Evolutionary conservation across 2,888 invertebrate genomes (phyloP).

Genomic region (Frankliniella fusca): DNA sequence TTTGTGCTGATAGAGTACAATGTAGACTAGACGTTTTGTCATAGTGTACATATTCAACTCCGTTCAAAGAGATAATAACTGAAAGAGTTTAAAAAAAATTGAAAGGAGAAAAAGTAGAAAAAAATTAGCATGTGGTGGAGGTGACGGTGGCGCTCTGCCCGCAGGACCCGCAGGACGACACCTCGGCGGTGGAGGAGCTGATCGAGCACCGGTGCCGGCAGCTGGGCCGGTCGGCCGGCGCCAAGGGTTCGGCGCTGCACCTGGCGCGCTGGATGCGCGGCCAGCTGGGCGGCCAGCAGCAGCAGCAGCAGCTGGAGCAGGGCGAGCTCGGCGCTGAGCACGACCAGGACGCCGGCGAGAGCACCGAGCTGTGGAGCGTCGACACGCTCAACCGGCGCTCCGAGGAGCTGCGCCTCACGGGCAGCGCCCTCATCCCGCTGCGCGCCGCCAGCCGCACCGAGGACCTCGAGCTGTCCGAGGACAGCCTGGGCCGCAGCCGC

Average conservation of each 20-base stretch:
- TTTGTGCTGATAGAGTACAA: too few species aligned
- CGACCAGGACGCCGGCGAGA: constrained; percentile 29
- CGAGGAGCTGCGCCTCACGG: constrained; percentile 36
- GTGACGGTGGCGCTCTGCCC: not conserved
- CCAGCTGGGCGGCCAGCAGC: constrained; percentile 64
- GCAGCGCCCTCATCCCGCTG: constrained; percentile 21
- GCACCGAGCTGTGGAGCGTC: constrained; percentile 38
- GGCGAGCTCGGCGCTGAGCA: not conserved
- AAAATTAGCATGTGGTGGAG: not conserved
- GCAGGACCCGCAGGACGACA: not conserved
- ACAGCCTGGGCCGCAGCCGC: constrained; percentile 65
- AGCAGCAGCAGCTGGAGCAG: constrained; percentile 44
- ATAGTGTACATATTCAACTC: too few species aligned
- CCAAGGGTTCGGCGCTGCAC: constrained; percentile 68
- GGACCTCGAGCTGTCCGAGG: constrained; percentile 43
- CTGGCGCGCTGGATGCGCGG: constrained; percentile 78
- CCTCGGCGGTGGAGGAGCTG: constrained; percentile 51
- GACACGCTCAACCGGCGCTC: constrained; percentile 38
- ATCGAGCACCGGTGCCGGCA: constrained; percentile 63
- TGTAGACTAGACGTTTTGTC: too few species aligned
- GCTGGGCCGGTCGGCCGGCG: constrained; percentile 59
- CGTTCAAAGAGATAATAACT: too few species aligned
- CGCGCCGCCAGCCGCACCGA: constrained; percentile 43
- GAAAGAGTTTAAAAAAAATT: not conserved
- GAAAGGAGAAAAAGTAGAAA: not conserved